Conservation (phyloP, 1,140 invertebrate genomes). For the Atta cephalotes region DNA sequence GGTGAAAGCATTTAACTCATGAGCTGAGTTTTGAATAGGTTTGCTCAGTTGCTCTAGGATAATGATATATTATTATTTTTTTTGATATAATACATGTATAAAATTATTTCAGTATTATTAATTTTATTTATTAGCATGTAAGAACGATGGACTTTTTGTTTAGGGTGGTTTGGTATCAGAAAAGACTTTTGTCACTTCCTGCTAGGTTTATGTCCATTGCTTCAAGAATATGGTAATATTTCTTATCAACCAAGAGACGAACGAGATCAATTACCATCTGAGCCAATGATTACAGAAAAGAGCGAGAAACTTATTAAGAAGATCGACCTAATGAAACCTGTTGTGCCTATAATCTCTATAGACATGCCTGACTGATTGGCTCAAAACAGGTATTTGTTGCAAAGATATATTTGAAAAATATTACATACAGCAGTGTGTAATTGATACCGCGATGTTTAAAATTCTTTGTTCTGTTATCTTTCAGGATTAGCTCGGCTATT, state of each 20-base stretch:
- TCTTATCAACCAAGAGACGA: constrained; percentile 92
- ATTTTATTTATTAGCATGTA: constrained; percentile 35
- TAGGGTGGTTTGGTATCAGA: constrained; percentile 99
- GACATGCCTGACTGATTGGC: constrained; percentile 94
- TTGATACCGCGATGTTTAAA: not conserved
- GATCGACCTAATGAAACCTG: constrained; percentile 92
- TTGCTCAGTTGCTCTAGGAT: no score
- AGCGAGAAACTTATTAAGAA: constrained; percentile 89
- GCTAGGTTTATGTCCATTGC: constrained; percentile 95
- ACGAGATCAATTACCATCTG: constrained; percentile 86
- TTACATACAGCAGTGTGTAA: not conserved
- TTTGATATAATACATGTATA: not conserved
- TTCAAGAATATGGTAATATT: constrained; percentile 99
- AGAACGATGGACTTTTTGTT: constrained; percentile 76
- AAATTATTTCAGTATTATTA: constrained; percentile 35
- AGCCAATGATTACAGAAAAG: constrained; percentile 87
- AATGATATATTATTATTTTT: constrained; percentile 12
- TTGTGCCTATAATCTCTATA: constrained; percentile 94
- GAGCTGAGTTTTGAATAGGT: no score
- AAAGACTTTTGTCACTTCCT: constrained; percentile 99
- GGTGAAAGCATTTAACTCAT: no score
- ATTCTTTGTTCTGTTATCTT: not conserved
- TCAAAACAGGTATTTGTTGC: constrained; percentile 60
- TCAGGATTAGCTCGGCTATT: constrained; percentile 47
- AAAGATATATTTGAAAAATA: not conserved